These are phyloP conservation scores for Paracentrotus lividus DNA, from an alignment of 53 echinoderm and acorn worm species.

Conservation along the genomic window DNA sequence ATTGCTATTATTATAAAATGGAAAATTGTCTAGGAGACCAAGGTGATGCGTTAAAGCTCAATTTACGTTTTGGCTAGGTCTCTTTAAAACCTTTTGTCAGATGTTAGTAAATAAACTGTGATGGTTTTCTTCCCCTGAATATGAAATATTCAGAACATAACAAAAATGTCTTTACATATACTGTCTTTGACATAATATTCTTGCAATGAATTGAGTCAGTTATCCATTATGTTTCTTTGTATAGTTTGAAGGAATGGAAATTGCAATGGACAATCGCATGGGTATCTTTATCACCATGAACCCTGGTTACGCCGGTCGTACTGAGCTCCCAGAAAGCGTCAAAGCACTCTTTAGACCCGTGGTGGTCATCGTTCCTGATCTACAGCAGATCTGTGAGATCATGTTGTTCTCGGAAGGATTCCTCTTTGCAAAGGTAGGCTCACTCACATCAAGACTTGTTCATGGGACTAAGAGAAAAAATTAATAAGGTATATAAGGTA, in stretches of 20 bases:
- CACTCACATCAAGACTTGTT: not conserved
- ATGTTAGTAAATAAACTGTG: no score
- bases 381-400: slow-evolving; percentile 99
- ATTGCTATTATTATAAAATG: no score
- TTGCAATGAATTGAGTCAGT: not conserved
- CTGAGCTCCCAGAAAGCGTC: slow-evolving; percentile 96
- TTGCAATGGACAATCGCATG: slow-evolving; percentile 98
- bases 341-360: slow-evolving; percentile 98
- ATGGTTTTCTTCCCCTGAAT: no score
- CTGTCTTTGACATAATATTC: no score
- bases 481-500: no score
- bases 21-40: no score
- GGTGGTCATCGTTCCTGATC: slow-evolving; percentile 97
- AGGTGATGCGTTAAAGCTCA: no score
- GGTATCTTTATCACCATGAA: slow-evolving; percentile 99
- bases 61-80: no score
- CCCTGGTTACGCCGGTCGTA: slow-evolving; percentile 98
- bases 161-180: no score
- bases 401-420: slow-evolving; percentile 99
- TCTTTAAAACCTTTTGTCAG: no score
- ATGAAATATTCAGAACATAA: no score
- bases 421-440: slow-evolving; percentile 93
- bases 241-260: slow-evolving; percentile 99
- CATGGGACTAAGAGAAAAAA: not conserved
- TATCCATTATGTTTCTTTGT: not conserved